Conservation (phyloP, 2,797 vertebrate genomes). For the Poeciliopsis gracilis region DNA sequence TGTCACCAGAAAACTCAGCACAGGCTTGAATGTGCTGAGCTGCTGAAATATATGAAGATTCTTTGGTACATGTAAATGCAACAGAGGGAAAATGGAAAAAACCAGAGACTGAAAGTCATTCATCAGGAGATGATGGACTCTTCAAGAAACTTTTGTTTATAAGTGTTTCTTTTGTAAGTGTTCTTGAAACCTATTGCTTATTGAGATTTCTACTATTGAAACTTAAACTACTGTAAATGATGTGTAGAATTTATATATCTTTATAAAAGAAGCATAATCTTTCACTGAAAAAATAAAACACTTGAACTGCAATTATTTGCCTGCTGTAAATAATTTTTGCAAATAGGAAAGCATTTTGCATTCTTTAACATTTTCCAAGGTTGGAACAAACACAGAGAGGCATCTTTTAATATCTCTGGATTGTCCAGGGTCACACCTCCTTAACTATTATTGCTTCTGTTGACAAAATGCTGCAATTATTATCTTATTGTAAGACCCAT, state of each 20-base stretch:
- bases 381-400: not conserved
- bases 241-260: not conserved
- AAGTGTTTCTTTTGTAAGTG: conserved; percentile 32
- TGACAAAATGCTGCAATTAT: not conserved
- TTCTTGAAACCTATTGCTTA: not conserved
- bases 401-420: not conserved
- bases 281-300: not conserved
- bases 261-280: not conserved
- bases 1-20: conserved; percentile 16
- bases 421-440: not conserved
- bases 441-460: not conserved
- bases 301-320: not conserved
- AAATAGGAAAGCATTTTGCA: not conserved
- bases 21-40: conserved; percentile 25
- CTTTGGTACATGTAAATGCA: not conserved
- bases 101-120: not conserved
- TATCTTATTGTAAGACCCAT: not conserved
- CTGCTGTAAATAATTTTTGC: not conserved
- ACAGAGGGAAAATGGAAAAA: conserved; percentile 12
- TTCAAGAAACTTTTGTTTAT: conserved; percentile 24
- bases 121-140: conserved; percentile 5
- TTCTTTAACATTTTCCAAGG: not conserved
- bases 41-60: conserved; percentile 21
- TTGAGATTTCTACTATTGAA: too few relatives aligned
- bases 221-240: too few relatives aligned